Conservation (phyloP, 2,797 vertebrate genomes). For the Anguilla marmorata region DNA sequence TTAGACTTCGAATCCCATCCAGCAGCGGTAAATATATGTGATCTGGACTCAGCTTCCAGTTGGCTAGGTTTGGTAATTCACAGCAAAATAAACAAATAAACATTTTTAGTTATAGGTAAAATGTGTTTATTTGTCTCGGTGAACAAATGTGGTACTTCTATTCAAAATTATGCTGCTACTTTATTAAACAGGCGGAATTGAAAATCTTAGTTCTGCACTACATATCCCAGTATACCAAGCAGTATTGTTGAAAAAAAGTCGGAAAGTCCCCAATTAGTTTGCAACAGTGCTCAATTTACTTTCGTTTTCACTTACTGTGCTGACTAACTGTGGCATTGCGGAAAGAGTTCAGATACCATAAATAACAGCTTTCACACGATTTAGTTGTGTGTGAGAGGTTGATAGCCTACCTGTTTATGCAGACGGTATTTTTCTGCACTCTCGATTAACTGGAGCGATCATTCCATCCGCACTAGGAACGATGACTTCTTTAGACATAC, state of each 20-base stretch:
- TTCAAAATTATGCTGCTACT: slow-evolving; percentile 7
- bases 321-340: slow-evolving; percentile 58
- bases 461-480: slow-evolving; percentile 27
- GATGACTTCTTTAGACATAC: slow-evolving; percentile 68
- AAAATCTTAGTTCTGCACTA: slow-evolving; percentile 49
- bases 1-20: too few relatives aligned
- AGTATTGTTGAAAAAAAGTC: slow-evolving; percentile 41
- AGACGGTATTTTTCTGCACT: background rate
- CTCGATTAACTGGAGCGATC: background rate
- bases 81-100: too few relatives aligned
- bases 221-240: slow-evolving; percentile 55
- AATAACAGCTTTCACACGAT: background rate
- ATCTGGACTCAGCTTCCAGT: too few relatives aligned
- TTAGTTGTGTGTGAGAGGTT: background rate
- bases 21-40: too few relatives aligned
- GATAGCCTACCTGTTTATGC: background rate
- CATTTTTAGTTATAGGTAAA: too few relatives aligned
- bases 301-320: slow-evolving; percentile 76
- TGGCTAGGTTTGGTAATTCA: too few relatives aligned
- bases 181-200: background rate
- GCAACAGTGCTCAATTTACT: slow-evolving; percentile 47
- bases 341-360: slow-evolving; percentile 34
- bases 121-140: too few relatives aligned
- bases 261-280: slow-evolving; percentile 43
- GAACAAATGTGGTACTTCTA: background rate